phyloP scores from a whole-genome alignment of 2,113 vertebrate species.

The Spermophilus dauricus region DNA sequence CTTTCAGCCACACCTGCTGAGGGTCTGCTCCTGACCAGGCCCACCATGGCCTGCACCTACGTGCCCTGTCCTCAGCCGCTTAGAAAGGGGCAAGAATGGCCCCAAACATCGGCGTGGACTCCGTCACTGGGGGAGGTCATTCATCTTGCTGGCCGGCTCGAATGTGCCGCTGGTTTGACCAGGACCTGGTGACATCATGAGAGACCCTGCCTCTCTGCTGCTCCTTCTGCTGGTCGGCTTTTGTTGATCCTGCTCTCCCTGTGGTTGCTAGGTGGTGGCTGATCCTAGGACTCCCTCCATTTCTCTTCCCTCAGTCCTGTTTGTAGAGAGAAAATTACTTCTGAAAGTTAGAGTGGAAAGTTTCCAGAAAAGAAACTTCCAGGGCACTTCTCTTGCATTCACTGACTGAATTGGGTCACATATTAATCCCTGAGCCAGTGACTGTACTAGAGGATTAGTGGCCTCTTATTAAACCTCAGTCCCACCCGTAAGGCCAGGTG shows the following conservation, averaged over 20 bases:
- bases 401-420: neutral
- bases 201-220: neutral
- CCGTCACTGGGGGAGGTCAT: accelerated
- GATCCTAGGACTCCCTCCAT: neutral
- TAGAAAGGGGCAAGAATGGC: too few relatives aligned
- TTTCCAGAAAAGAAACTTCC: neutral
- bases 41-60: accelerated
- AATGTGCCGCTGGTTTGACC: neutral
- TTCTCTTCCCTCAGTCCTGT: neutral
- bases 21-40: neutral
- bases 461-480: too few relatives aligned
- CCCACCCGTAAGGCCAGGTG: neutral
- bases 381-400: neutral
- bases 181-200: neutral
- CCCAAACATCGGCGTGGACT: neutral
- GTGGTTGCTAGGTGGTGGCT: neutral
- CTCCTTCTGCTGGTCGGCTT: neutral
- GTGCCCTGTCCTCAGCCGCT: neutral
- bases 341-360: neutral
- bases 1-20: neutral
- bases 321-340: neutral
- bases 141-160: neutral
- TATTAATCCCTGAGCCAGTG: neutral
- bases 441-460: neutral
- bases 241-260: neutral